Percentiles rank a stretch among this genome's conserved stretches.
These are phyloP conservation scores for Apodemia duryi DNA, from an alignment of 2,888 invertebrate species.

Conservation along the genomic window DNA sequence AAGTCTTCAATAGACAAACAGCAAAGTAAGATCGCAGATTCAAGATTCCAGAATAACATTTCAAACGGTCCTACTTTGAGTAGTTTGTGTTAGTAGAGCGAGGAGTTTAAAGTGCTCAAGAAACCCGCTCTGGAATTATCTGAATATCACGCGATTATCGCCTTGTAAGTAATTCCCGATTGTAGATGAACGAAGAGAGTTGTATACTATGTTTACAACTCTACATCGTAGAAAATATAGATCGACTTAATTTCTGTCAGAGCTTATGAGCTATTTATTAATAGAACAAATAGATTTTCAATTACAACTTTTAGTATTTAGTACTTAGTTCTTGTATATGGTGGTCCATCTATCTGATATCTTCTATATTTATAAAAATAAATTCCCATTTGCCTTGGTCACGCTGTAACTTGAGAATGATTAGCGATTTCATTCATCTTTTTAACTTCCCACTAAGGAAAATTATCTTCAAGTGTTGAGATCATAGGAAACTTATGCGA, in stretches of 20 bases:
- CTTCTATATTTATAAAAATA: too few relatives aligned
- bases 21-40: not conserved
- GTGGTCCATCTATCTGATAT: too few relatives aligned
- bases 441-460: too few relatives aligned
- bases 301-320: too few relatives aligned
- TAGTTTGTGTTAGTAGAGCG: conserved; percentile 1
- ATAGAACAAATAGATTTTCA: too few relatives aligned
- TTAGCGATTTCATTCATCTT: too few relatives aligned
- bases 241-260: not conserved
- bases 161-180: not conserved
- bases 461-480: too few relatives aligned
- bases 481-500: too few relatives aligned
- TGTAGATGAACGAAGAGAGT: not conserved
- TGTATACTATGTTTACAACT: not conserved
- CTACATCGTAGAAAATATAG: not conserved
- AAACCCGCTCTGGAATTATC: conserved; percentile 1
- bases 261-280: too few relatives aligned
- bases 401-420: too few relatives aligned
- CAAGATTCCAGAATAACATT: conserved; percentile 3
- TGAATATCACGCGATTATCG: conserved; percentile 4
- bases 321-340: too few relatives aligned
- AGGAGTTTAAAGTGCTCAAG: conserved; percentile 3
- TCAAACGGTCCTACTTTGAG: not conserved
- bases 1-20: conserved; percentile 4
- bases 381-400: too few relatives aligned